A percentile compares a stretch with the other conserved stretches of the same genome.
These are phyloP conservation scores for Ruditapes philippinarum DNA, from an alignment of 1,140 invertebrate genomes.

Conservation along the genomic window DNA sequence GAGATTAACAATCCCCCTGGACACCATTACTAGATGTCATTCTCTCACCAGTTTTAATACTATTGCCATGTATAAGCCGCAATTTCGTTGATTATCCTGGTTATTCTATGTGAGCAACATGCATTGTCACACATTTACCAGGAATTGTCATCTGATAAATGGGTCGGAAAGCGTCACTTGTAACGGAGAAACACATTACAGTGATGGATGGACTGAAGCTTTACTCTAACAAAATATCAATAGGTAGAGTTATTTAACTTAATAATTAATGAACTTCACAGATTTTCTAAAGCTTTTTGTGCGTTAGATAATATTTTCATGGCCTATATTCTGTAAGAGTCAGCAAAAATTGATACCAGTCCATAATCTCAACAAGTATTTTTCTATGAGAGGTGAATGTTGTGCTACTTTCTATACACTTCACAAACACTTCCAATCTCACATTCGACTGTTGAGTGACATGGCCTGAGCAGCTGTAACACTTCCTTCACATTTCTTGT, in stretches of 20 bases:
- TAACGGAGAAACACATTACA: background rate
- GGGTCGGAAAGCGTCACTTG: background rate
- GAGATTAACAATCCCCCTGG: slow-evolving; percentile 40
- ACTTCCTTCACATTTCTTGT: slow-evolving; percentile 14
- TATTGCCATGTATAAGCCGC: background rate
- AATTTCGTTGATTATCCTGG: slow-evolving; percentile 32
- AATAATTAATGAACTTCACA: background rate
- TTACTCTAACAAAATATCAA: background rate
- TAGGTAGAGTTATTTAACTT: background rate
- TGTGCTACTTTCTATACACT: background rate
- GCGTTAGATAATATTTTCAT: too few relatives aligned
- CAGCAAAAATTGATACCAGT: too few relatives aligned
- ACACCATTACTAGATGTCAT: background rate
- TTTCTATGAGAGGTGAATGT: background rate
- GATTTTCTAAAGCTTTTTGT: too few relatives aligned
- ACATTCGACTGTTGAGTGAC: slow-evolving; percentile 16
- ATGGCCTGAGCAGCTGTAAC: slow-evolving; percentile 9
- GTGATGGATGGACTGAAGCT: background rate
- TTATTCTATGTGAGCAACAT: background rate
- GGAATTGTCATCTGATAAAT: slow-evolving; percentile 17
- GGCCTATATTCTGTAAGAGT: too few relatives aligned
- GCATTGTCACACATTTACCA: slow-evolving; percentile 2
- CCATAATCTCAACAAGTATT: too few relatives aligned
- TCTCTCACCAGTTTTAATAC: background rate
- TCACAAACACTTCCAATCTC: background rate